Conservation (phyloP, 2,797 vertebrate species). For the Enoplosus armatus region DNA sequence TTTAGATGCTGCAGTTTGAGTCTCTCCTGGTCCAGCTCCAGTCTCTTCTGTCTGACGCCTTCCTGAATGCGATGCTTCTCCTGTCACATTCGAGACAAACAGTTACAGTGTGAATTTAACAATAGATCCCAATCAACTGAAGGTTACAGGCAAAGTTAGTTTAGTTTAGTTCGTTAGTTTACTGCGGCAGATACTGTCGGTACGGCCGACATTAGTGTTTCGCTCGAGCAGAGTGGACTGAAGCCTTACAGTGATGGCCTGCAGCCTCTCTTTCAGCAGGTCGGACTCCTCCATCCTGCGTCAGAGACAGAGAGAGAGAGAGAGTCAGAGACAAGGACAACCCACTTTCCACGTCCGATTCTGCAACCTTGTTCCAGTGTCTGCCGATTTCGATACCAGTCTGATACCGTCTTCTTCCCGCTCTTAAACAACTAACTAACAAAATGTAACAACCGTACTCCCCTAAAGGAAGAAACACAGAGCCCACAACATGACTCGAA, state of each 20-base stretch:
- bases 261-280: constrained; percentile 91
- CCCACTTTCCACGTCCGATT: too few relatives aligned
- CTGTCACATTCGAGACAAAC: constrained; percentile 72
- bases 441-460: too few relatives aligned
- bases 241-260: constrained; percentile 91
- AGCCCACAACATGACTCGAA: too few relatives aligned
- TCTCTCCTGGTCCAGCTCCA: constrained; percentile 90
- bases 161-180: neutral
- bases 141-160: neutral
- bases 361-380: too few relatives aligned
- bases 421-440: too few relatives aligned
- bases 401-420: too few relatives aligned
- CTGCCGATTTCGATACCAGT: too few relatives aligned
- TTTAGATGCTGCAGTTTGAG: constrained; percentile 90
- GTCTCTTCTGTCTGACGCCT: constrained; percentile 88
- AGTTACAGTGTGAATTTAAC: neutral
- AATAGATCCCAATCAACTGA: neutral
- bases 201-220: neutral
- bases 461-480: too few relatives aligned
- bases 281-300: constrained; percentile 92
- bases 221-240: neutral
- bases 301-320: constrained; percentile 14
- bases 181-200: too few relatives aligned
- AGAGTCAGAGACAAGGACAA: neutral
- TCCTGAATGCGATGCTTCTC: constrained; percentile 91